Conservation (phyloP, 2,888 invertebrate genomes). For the Trichopoda pennipes region DNA sequence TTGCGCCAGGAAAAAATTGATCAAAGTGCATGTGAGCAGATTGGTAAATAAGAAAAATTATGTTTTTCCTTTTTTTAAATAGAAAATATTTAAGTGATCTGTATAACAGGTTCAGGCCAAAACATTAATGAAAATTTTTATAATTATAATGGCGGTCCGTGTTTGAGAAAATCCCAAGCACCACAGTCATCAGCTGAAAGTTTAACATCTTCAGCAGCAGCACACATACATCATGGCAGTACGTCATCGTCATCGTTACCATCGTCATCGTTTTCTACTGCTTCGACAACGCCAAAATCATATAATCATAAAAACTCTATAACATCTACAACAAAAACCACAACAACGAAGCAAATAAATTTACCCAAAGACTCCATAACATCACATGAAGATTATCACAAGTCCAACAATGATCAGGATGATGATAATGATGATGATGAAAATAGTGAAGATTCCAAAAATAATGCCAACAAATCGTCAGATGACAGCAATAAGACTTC, state of each 20-base stretch:
- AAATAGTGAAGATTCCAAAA: constrained; percentile 21
- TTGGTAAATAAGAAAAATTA: constrained; percentile 67
- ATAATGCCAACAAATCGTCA: constrained; percentile 42
- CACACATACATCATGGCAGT: constrained; percentile 55
- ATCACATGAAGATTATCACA: constrained; percentile 18
- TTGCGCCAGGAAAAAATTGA: constrained; percentile 79
- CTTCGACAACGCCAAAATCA: constrained; percentile 43
- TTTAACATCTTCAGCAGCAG: constrained; percentile 54
- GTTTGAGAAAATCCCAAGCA: constrained; percentile 48
- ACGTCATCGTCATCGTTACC: constrained; percentile 42
- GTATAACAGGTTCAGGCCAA: constrained; percentile 63
- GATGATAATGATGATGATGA: constrained; percentile 4
- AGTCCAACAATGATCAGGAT: constrained; percentile 16
- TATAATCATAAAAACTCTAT: constrained; percentile 26
- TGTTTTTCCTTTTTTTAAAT: background rate
- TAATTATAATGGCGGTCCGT: constrained; percentile 65
- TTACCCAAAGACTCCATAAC: constrained; percentile 23
- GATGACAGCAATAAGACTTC: constrained; percentile 52
- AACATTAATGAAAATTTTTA: constrained; percentile 70
- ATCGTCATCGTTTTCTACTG: background rate
- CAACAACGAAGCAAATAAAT: constrained; percentile 51
- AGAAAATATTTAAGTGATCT: constrained; percentile 8
- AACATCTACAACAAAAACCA: constrained; percentile 26
- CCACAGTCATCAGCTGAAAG: constrained; percentile 57
- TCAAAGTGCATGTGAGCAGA: constrained; percentile 75